Percentiles rank a stretch among this genome's conserved stretches.
Evolutionary conservation across 2,888 invertebrate genomes (phyloP).

Genomic region (Latrodectus hesperus): DNA sequence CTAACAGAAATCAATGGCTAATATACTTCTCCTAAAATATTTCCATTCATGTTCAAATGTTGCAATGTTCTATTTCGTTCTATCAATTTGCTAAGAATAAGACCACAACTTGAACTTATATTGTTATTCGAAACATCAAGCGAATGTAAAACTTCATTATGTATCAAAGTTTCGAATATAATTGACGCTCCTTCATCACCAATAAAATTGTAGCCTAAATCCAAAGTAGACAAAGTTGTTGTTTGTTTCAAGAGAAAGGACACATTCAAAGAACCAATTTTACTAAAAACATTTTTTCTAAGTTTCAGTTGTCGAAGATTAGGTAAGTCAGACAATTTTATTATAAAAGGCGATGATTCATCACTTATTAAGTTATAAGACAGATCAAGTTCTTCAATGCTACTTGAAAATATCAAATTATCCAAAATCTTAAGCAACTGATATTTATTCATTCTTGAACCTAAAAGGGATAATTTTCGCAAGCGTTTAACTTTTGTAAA

Average conservation of each 20-base stretch:
- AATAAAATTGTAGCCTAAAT: conserved; percentile 37
- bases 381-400: conserved; percentile 19
- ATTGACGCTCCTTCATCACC: conserved; percentile 16
- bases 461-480: conserved; percentile 21
- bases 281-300: conserved; percentile 27
- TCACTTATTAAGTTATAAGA: conserved; percentile 30
- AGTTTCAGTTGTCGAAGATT: conserved; percentile 13
- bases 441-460: neutral
- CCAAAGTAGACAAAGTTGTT: neutral
- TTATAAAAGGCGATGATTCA: conserved; percentile 8
- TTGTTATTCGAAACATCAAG: conserved; percentile 43
- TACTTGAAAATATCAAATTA: neutral
- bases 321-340: conserved; percentile 7
- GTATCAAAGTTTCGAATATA: conserved; percentile 4
- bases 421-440: neutral
- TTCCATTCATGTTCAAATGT: conserved; percentile 38
- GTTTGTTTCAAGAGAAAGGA: neutral
- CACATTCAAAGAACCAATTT: neutral
- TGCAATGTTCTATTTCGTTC: conserved; percentile 11
- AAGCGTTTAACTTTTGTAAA: neutral
- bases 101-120: conserved; percentile 1
- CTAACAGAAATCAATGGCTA: neutral
- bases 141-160: neutral
- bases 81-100: conserved; percentile 13
- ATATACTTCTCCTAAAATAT: conserved; percentile 46